These are phyloP conservation scores for Acronicta aceris DNA, from an alignment of 2,888 invertebrate species.

Conservation along the genomic window DNA sequence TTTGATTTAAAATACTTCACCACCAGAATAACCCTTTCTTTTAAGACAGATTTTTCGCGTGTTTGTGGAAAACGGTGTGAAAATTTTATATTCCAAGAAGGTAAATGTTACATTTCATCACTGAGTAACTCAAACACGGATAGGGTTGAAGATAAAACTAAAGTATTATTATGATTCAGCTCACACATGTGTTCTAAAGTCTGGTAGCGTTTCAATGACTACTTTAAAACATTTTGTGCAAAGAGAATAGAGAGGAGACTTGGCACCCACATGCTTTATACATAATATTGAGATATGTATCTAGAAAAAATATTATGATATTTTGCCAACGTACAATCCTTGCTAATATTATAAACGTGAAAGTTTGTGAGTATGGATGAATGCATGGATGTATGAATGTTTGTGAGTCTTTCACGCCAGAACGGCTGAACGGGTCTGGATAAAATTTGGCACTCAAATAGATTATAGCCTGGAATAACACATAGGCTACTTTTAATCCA, in stretches of 20 bases:
- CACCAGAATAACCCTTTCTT: slow-evolving; percentile 26
- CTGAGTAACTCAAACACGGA: slow-evolving; percentile 35
- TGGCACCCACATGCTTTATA: background rate
- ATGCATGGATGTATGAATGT: no score
- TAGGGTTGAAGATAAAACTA: slow-evolving; percentile 50
- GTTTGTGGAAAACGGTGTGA: slow-evolving; percentile 15
- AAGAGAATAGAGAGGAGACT: slow-evolving; percentile 22
- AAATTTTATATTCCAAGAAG: slow-evolving; percentile 27
- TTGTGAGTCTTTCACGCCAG: no score
- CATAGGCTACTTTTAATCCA: no score
- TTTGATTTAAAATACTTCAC: slow-evolving; percentile 50
- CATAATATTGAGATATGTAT: no score
- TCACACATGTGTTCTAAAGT: slow-evolving; percentile 37
- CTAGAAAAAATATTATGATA: no score
- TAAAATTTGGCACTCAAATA: no score
- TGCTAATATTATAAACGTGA: no score
- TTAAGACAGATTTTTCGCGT: slow-evolving; percentile 23
- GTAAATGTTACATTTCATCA: slow-evolving; percentile 32
- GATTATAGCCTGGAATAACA: no score
- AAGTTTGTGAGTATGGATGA: no score
- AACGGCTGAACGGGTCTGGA: no score
- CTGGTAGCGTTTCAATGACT: slow-evolving; percentile 36
- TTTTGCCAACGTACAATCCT: no score
- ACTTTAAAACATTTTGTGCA: slow-evolving; percentile 45
- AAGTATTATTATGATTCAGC: slow-evolving; percentile 52